A percentile compares a stretch with the other conserved stretches of the same genome.
These are phyloP conservation scores for Drosophila mulleri DNA, from an alignment of 2,888 invertebrate genomes.

Conservation along the genomic window DNA sequence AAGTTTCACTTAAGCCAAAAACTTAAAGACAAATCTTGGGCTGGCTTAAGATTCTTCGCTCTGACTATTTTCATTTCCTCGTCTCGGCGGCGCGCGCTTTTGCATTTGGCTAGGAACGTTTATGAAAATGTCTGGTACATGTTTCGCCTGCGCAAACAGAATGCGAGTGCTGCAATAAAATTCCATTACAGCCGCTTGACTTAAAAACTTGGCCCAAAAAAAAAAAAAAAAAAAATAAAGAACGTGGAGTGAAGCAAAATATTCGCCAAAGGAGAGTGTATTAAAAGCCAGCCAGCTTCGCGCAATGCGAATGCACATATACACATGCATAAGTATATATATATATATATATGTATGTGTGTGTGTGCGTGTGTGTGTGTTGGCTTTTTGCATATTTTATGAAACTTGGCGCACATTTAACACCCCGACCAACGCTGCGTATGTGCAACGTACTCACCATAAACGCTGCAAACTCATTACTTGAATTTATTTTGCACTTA, in stretches of 20 bases:
- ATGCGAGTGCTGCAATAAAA: constrained; percentile 76
- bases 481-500: constrained; percentile 80
- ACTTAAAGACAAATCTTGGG: constrained; percentile 41
- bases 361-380: constrained; percentile 43
- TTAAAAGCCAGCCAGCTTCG: constrained; percentile 64
- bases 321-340: constrained; percentile 30
- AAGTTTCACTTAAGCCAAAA: constrained; percentile 41
- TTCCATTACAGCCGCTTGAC: constrained; percentile 76
- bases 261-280: constrained; percentile 59
- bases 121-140: constrained; percentile 78
- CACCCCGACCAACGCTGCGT: constrained; percentile 51
- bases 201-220: constrained; percentile 75
- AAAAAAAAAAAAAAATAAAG: constrained; percentile 10
- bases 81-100: neutral
- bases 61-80: constrained; percentile 1
- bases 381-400: constrained; percentile 76
- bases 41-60: constrained; percentile 13
- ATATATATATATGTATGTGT: constrained; percentile 36
- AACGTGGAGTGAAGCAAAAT: constrained; percentile 21
- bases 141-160: constrained; percentile 75
- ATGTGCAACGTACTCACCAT: constrained; percentile 49
- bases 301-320: constrained; percentile 65
- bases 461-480: constrained; percentile 78
- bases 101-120: constrained; percentile 47
- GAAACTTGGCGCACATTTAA: constrained; percentile 77